Evolutionary conservation across 2,888 invertebrate genomes (phyloP), one percentile per base, ranked within the genome.

Genomic region (Thereva nobilitata): DNA sequence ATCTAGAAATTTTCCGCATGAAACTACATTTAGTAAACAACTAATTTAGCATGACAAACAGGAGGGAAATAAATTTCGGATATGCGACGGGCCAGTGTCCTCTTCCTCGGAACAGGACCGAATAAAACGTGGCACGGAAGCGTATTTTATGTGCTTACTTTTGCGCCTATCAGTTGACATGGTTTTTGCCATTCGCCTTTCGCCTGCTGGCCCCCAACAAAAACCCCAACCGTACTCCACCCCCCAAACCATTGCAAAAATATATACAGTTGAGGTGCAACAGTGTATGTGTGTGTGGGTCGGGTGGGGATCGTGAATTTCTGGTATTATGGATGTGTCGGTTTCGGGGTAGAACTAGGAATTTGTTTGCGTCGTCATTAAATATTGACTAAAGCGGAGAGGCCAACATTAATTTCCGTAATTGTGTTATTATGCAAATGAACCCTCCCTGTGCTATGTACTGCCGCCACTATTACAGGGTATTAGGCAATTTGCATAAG

Each of bases 361-460:
- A 47, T 47, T 59, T 59, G 57, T 59, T 59, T 59, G 47, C 57
- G 57, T 59, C 57, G 42, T 59, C 57, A 59, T 59, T 59, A 59
- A 47, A 59, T 59, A 59, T 59, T 59, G 57, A 59, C 57, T 59
- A 59, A 59, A 45, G 47, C 47, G 47, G 57, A 47, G 37, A 37
- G 57, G 47, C 57, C 57, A 37, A 59, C 57, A 59, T 59, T 59
- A 59, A 59, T 59, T 59, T 41, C 57, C 34, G 57, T 59, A 59
- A 59, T 59, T 59, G 57, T 59, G 57, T 59, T 59, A 59, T 59
- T 59, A 59, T 59, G 57, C 47, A 59, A 59, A 59, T 59, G 57
- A 59, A 47, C 38, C 8, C 35, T n/a, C 57, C 37, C 47, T 59
- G 57, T 9, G 45, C 38, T 23, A 23, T 23, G 23, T 23, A 23